Base-by-base conservation (phyloP, 2,888 invertebrate species). In the Drosophila antonietae region DNA sequence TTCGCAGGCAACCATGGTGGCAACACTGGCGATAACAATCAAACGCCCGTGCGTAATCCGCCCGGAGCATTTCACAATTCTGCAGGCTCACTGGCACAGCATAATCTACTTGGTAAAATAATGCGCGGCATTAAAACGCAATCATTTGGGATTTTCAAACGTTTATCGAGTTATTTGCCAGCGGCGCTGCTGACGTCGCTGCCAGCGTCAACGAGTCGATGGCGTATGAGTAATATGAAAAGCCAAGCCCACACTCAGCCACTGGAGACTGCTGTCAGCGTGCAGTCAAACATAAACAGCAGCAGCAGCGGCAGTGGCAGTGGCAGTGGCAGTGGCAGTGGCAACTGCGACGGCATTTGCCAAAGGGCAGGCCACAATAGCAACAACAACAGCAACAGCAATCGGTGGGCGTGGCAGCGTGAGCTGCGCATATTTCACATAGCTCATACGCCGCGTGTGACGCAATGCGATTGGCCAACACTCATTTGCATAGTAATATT, bases 61-160 rank as follows among this genome's bases (percentile, higher is more conserved):
- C 93, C 93, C 44, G 93, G 93, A 88, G 93, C 93, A 82, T 93
- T 92, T 88, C 93, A 93, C 90, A 93, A 93, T 90, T 89, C 91
- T 80, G 92, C 92, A 75, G 90, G 91, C 84, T 88, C 91, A 85
- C 85, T 91, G 89, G 89, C 90, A 75, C 89, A 89, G 77, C 80
- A 89, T 90, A 91, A 91, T 89, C 91, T 90, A 89, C 89, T 92
- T 85, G 91, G 89, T 83, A 85, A 89, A 86, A 89, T 92, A 90
- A 92, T 91, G 91, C 91, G 91, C 75, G 89, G 92, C 91, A 92
- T 92, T 91, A 92, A 91, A 92, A 91, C 90, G 90, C 92, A 92
- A 91, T 92, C 91, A 91, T 90, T 90, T 86, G 91, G 91, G 91
- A 91, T 91, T 89, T 90, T 90, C 83, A 88, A 89, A 88, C 91